Evolutionary conservation across 2,113 vertebrate species (phyloP), one percentile per base, ranked within the genome.

Genomic region (Poeciliopsis retropinna): DNA sequence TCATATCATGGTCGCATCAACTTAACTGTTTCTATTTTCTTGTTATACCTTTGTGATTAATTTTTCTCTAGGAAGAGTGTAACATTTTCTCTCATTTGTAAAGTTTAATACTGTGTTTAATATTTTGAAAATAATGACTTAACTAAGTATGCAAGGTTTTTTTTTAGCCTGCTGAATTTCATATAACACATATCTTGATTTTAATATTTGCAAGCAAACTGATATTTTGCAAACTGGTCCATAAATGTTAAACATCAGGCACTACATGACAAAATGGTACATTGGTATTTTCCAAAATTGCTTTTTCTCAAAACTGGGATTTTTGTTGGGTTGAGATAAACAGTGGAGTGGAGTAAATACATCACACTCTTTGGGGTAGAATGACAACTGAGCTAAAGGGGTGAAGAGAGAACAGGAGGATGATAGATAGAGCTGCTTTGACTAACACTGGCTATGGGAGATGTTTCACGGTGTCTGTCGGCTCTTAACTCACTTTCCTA

Each of bases 401-500:
- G 37, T 1, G 47, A 62, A 31, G 41, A 70, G 73, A 12, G 60
- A 75, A 11, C 71, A 73, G 64, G 65, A 78, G 68, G 74, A 78
- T 82, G 85, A 90, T 67, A 57, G 79, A 89, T 71, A 63, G 83
- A 91, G 89, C 75, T 79, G 83, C 76, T 90, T 85, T 79, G 88
- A 86, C 79, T 90, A 87, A 91, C 87, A 74, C 60, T 30, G 73
- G 67, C 78, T 60, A 68, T 83, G 84, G 81, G 77, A 89, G 81
- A 85, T 66, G 73, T 67, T 84, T 83, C 72, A 70, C 47, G n/a
- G 67, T 37, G 44, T 69, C 73, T 31, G 73, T 89, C 78, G 80
- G 71, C 75, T 73, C 78, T 47, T 67, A 57, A 76, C 72, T 80
- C 61, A 13, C 72, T 27, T 31, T 81, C 81, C 85, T 61, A 76